Evolutionary conservation across 2,113 vertebrate genomes (phyloP).

Genomic region (Felis chaus): DNA sequence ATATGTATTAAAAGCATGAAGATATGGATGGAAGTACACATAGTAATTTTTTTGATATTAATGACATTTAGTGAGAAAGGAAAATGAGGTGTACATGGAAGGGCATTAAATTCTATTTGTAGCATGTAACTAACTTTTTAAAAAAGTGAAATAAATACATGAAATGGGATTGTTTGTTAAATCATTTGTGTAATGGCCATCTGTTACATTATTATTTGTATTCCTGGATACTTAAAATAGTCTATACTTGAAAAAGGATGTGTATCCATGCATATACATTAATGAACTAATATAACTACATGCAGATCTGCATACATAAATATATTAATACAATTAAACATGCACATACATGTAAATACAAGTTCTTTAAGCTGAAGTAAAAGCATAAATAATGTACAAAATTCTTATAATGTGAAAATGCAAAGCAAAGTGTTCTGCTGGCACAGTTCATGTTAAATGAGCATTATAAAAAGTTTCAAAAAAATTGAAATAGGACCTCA

Average conservation of each 20-base stretch:
- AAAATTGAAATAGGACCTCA: background rate
- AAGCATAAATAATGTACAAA: background rate
- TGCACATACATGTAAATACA: background rate
- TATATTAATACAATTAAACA: background rate
- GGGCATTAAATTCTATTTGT: background rate
- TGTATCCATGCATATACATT: background rate
- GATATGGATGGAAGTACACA: background rate
- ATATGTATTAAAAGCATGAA: background rate
- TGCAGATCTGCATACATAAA: background rate
- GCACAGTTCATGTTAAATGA: background rate
- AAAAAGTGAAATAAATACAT: background rate
- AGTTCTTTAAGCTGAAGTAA: background rate
- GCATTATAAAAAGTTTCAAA: background rate
- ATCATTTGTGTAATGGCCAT: background rate
- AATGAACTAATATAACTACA: background rate
- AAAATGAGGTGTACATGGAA: background rate
- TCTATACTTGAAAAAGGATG: background rate
- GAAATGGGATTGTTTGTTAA: background rate
- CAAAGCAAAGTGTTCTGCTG: background rate
- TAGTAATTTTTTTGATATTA: background rate
- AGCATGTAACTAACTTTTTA: background rate
- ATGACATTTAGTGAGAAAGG: background rate
- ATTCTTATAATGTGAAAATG: background rate
- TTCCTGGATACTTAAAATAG: background rate
- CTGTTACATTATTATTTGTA: background rate